These are phyloP conservation scores for Eupleurogrammus muticus DNA, from an alignment of 2,797 vertebrate species.

Conservation along the genomic window DNA sequence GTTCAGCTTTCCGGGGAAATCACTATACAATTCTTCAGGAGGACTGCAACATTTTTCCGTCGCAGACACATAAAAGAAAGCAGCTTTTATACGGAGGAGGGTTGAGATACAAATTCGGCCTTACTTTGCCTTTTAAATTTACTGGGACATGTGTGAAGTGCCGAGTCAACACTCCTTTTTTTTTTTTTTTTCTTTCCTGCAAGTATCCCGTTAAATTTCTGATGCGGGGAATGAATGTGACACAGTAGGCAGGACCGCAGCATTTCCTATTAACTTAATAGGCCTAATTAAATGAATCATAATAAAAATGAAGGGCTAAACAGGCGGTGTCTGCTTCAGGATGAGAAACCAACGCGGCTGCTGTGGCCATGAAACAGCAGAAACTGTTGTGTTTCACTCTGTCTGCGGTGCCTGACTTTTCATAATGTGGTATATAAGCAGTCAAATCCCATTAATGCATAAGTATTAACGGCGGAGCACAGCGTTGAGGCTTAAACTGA, in stretches of 20 bases:
- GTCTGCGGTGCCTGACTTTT: slow-evolving; percentile 51
- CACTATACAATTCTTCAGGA: slow-evolving; percentile 38
- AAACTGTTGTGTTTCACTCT: slow-evolving; percentile 55
- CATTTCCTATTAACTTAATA: slow-evolving; percentile 52
- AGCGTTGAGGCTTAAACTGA: slow-evolving; percentile 50
- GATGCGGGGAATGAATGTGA: slow-evolving; percentile 40
- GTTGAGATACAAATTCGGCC: slow-evolving; percentile 33
- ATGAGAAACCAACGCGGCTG: slow-evolving; percentile 43
- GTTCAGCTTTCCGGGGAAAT: slow-evolving; percentile 58
- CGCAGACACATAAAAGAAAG: slow-evolving; percentile 38
- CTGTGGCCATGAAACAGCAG: slow-evolving; percentile 57
- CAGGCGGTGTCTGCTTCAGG: slow-evolving; percentile 51
- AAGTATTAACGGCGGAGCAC: slow-evolving; percentile 54
- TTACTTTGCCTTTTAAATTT: slow-evolving; percentile 33
- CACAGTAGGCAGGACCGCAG: slow-evolving; percentile 36
- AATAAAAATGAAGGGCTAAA: slow-evolving; percentile 55
- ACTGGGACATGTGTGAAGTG: slow-evolving; percentile 19
- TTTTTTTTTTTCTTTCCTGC: too few species aligned
- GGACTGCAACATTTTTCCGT: slow-evolving; percentile 37
- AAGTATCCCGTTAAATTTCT: slow-evolving; percentile 30
- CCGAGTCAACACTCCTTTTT: slow-evolving; percentile 36
- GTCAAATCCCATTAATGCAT: slow-evolving; percentile 67
- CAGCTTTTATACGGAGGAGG: slow-evolving; percentile 15
- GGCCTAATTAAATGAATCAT: slow-evolving; percentile 68
- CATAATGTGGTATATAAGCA: slow-evolving; percentile 67